Percentiles rank a stretch among this genome's conserved stretches.
phyloP scores from a whole-genome alignment of 1,140 invertebrate species.

The Scaptomyza hsui region DNA sequence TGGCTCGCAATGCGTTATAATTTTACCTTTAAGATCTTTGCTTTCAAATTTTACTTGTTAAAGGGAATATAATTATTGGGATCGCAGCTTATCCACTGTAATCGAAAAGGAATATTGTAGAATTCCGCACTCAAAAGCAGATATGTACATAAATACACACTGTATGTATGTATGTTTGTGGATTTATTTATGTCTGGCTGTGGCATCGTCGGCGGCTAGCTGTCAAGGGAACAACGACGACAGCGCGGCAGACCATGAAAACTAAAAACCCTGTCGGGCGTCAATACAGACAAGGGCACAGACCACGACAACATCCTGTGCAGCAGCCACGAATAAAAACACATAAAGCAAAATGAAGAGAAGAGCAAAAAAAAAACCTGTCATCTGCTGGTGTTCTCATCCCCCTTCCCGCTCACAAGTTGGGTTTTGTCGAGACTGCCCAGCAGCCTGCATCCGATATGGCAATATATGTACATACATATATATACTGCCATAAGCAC shows the following conservation, averaged over 20 bases:
- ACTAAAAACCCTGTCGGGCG: constrained; percentile 33
- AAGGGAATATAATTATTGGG: background rate
- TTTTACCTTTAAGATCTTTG: no score
- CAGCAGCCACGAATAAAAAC: constrained; percentile 22
- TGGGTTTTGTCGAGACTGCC: constrained; percentile 18
- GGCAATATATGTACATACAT: constrained; percentile 7
- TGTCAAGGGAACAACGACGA: constrained; percentile 47
- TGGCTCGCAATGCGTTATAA: no score
- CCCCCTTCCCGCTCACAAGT: constrained; percentile 9
- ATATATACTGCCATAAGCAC: background rate
- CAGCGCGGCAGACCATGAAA: constrained; percentile 34
- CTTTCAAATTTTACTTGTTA: no score
- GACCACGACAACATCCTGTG: constrained; percentile 66
- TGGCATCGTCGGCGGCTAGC: constrained; percentile 6
- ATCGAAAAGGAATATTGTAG: background rate
- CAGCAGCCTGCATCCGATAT: constrained; percentile 46
- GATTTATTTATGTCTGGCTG: constrained; percentile 9
- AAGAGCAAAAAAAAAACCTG: constrained; percentile 53
- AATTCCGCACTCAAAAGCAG: background rate
- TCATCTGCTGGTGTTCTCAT: constrained; percentile 46
- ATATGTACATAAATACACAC: background rate
- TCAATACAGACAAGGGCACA: constrained; percentile 44
- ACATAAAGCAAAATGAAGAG: constrained; percentile 23
- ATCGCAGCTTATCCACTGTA: background rate
- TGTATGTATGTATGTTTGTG: background rate